Base-by-base conservation (phyloP, 2,888 invertebrate species). In the Volucella inanis region DNA sequence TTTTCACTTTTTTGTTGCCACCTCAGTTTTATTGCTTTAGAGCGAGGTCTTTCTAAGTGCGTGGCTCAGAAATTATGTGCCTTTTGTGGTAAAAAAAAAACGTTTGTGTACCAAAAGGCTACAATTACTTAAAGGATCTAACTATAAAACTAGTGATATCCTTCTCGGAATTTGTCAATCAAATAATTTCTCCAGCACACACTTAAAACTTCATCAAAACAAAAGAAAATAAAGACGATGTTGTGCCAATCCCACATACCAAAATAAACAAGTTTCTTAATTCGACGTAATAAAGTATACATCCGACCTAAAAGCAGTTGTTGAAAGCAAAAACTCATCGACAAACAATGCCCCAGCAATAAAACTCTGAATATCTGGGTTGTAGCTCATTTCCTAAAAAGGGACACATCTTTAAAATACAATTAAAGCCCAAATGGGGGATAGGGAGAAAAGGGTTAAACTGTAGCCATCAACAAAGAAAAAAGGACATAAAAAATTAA, bases 361-460 rank as follows among this genome's bases (percentile, higher is more conserved):
- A 61, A 71, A 61, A 57, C 11, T 43, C 2, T 18, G 52, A 67
- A 22, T 47, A 47, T 57, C 64, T 45, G 64, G 50, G 74, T 49
- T 78, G 38, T 70, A 64, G 70, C 84, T 68, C 65, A 55, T 79
- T 67, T 65, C 65, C 70, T 15, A 54, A 47, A 49, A 65, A 70
- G 74, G 74, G 78, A 75, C 70, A 75, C 79, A 84, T 79, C 79
- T 78, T 84, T 79, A 75, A 79, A 84, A 84, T 38, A 70, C 79
- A 79, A 79, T 84, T 84, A 84, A 84, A 64, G 43, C 15, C 62
- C 70, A 22, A 61, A 31, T 31, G 31, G 6, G 31, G 31, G 31
- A 31, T 31, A 0, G 31, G 59, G 59, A 47, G 18, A 38, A 61
- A 72, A 52, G 62, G 72, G 61, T 82, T 72, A 55, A 71, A 52